Base-by-base conservation (phyloP, 2,888 invertebrate genomes). In the Hedya salicella region DNA sequence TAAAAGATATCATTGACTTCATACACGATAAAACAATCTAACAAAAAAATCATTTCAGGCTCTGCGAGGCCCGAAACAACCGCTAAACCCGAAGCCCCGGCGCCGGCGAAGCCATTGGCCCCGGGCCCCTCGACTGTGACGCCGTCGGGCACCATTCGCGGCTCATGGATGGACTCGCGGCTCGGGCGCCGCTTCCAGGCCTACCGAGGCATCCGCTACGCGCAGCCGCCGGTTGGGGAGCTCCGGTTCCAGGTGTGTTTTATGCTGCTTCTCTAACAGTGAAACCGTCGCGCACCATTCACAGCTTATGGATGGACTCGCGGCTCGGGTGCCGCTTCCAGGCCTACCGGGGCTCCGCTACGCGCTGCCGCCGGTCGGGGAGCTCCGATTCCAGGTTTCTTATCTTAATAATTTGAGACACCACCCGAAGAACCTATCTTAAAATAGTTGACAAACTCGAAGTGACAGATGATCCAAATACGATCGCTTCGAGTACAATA, bases 331-430 rank as follows among this genome's bases (percentile, higher is more conserved):
- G 83, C 0, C 74, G 71, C 32, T 84, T 93, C 71, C 85, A 83
- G 68, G 87, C 92, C 0, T 93, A 89, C 75, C 81, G 90, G 0
- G 91, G 90, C 5, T 92, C 62, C 79, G 81, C 17, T 92, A 89
- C 69, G 91, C 91, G 0, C 80, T 88, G 62, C 82, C 91, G 0
- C 92, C 92, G 0, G 72, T 85, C 0, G 85, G 82, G 0, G 72
- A 79, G 1, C 75, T 83, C 1, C 73, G 93, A n/a, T 87, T 87
- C 70, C 77, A 94, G 80, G 87, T 85, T 13, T 59, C 16, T 36
- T 13, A 11, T 5, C 25, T 13, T 9, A 17, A 13, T 46, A 46
- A 25, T 25, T 6, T 25, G 6, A n/a, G n/a, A n/a, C n/a, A n/a
- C n/a, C n/a, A n/a, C n/a, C 25, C 4, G 4, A 25, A 6, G 25